Conservation (phyloP, 1,140 invertebrate species). For the Tetranychus cinnabarinus region DNA sequence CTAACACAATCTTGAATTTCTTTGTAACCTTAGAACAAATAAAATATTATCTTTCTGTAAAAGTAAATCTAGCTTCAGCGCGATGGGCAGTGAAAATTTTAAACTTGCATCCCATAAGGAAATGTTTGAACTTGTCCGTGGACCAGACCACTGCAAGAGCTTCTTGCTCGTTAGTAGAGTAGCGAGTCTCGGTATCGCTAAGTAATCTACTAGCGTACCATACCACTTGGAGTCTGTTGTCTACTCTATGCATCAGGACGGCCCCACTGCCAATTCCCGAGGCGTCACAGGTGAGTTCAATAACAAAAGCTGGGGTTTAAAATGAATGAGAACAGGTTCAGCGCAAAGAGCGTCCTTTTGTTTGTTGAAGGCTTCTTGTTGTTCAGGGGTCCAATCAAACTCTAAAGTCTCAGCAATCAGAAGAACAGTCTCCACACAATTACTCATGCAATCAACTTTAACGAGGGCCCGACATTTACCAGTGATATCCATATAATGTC, state of each 20-base stretch:
- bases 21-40: too few species aligned
- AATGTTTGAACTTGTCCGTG: conserved; percentile 23
- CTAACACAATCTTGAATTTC: too few species aligned
- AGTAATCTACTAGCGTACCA: conserved; percentile 11
- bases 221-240: background rate
- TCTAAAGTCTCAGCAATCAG: too few species aligned
- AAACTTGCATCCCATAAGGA: conserved; percentile 25
- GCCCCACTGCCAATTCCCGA: conserved; percentile 16
- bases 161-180: conserved; percentile 7
- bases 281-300: conserved; percentile 12
- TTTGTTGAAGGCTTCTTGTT: background rate
- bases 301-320: background rate
- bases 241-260: conserved; percentile 14
- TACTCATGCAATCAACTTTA: too few species aligned
- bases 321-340: background rate
- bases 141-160: conserved; percentile 25
- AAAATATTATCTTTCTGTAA: too few species aligned
- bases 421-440: too few species aligned
- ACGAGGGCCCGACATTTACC: too few species aligned
- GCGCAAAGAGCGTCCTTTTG: background rate
- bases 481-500: too few species aligned
- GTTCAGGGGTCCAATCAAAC: background rate
- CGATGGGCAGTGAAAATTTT: conserved; percentile 6
- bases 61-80: conserved; percentile 15
- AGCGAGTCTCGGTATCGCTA: conserved; percentile 22